Conservation (phyloP, 2,113 vertebrate genomes). For the Balaenoptera acutorostrata region DNA sequence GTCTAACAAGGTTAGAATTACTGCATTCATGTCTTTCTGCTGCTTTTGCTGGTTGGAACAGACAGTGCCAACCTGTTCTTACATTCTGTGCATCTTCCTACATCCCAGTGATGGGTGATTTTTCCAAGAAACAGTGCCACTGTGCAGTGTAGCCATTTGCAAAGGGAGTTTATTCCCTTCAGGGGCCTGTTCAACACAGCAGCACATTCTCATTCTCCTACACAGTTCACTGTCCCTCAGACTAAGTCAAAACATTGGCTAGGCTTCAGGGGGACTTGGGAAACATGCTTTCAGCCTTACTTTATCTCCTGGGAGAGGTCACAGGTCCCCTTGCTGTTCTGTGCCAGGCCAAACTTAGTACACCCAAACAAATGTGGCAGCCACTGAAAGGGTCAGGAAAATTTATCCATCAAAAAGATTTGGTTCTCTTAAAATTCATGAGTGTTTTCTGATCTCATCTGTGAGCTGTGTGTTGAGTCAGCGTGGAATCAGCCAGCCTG, state of each 20-base stretch:
- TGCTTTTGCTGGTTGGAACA: constrained; percentile 42
- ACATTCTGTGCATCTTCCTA: not conserved
- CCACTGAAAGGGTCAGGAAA: not conserved
- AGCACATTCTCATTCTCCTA: not conserved
- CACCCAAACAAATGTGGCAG: not conserved
- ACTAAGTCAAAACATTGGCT: not conserved
- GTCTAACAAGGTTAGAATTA: constrained; percentile 34
- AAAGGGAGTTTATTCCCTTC: not conserved
- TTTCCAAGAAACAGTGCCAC: not conserved
- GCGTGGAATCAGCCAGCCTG: not conserved
- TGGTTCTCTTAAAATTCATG: not conserved
- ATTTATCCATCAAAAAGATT: not conserved
- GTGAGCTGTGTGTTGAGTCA: not conserved
- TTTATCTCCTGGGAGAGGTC: not conserved
- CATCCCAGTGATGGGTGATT: not conserved
- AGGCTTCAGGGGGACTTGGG: not conserved
- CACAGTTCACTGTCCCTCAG: not conserved
- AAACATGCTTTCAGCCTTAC: not conserved
- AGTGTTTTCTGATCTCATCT: not conserved
- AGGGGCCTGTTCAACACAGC: not conserved
- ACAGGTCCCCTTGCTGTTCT: not conserved
- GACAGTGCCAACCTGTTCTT: constrained; percentile 33
- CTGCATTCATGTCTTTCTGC: constrained; percentile 1
- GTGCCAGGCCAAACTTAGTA: not conserved
- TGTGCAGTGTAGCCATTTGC: not conserved